Conservation (phyloP, 2,888 invertebrate species). For the Chrysomela aeneicollis region DNA sequence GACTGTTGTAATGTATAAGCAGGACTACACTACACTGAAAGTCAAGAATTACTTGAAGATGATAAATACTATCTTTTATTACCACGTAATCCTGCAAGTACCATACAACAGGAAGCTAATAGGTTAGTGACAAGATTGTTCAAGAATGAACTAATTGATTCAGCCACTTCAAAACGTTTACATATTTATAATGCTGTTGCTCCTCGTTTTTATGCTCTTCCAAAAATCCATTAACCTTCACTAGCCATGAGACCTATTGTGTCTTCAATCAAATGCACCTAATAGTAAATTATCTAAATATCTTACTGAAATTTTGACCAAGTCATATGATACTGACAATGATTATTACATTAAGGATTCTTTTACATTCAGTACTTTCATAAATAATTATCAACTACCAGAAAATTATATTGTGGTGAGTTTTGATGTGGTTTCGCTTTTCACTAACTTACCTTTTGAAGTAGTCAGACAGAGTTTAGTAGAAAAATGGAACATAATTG, state of each 20-base stretch:
- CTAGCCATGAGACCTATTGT: slow-evolving; percentile 12
- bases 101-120: no score
- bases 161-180: no score
- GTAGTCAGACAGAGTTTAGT: not conserved
- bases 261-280: not conserved
- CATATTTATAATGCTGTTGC: not conserved
- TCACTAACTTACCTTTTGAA: slow-evolving; percentile 7
- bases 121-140: no score
- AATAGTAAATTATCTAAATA: not conserved
- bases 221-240: not conserved
- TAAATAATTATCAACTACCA: not conserved
- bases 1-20: no score
- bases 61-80: no score
- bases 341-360: slow-evolving; percentile 1
- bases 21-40: no score
- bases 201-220: not conserved
- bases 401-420: no score
- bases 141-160: no score
- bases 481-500: not conserved
- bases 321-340: slow-evolving; percentile 5
- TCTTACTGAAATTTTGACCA: not conserved
- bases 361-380: slow-evolving; percentile 1
- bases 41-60: no score
- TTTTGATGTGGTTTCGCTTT: not conserved
- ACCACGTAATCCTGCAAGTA: no score